These are phyloP conservation scores for Oceanodroma tethys DNA, from an alignment of 2,113 vertebrate genomes.

Conservation along the genomic window DNA sequence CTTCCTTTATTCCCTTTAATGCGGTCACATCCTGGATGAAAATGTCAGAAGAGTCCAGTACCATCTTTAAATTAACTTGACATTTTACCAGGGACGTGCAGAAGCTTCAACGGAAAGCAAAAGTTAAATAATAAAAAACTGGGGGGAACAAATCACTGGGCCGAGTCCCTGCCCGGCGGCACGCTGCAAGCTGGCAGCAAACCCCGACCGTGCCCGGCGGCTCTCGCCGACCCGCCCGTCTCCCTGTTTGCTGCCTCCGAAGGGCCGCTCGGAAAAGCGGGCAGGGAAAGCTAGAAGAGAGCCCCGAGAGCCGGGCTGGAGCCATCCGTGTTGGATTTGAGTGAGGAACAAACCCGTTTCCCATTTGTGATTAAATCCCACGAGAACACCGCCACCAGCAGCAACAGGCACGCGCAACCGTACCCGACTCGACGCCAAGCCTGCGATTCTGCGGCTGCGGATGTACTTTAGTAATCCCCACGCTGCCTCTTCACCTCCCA, in stretches of 20 bases:
- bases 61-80: slow-evolving; percentile 58
- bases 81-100: slow-evolving; percentile 37
- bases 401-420: not conserved
- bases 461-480: rapidly evolving
- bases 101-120: not conserved
- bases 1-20: not conserved
- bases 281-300: not conserved
- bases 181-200: rapidly evolving
- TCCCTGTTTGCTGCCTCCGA: rapidly evolving
- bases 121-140: slow-evolving; percentile 32
- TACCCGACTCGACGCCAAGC: rapidly evolving
- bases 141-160: not conserved
- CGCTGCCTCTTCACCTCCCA: not conserved
- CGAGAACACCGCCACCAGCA: rapidly evolving
- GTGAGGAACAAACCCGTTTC: rapidly evolving
- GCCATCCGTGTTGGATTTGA: rapidly evolving
- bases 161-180: not conserved
- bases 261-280: not conserved
- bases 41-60: slow-evolving; percentile 28
- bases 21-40: slow-evolving; percentile 6
- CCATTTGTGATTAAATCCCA: rapidly evolving
- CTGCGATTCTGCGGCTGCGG: rapidly evolving
- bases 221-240: rapidly evolving
- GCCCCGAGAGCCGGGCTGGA: rapidly evolving
- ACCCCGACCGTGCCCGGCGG: not conserved